Evolutionary conservation across 2,888 invertebrate species (phyloP), one percentile per base, ranked within the genome.

Genomic region (Eudasyphora cyanicolor): DNA sequence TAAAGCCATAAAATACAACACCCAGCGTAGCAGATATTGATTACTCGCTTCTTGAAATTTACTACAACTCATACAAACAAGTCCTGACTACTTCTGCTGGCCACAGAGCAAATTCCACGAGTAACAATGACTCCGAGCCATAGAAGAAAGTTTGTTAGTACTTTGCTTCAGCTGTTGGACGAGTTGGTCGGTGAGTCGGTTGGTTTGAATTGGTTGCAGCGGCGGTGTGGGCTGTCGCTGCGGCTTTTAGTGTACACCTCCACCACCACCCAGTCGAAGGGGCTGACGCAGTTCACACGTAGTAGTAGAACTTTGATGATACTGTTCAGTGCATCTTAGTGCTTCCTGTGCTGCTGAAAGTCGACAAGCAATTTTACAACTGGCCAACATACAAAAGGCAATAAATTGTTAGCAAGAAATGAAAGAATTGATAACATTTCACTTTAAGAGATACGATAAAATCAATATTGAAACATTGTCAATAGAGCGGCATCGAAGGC

Each of bases 11-110:
- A 60, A 75, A 38, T 38, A 54, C 67, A 49, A 42, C 21, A 57
- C 21, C 67, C n/a, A 27, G 49, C 27, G n/a, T n/a, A n/a, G 32
- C 19, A 35, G 19, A 70, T 78, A 75, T 70, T 82, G 70, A 82
- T 78, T 78, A 54, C 24, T 21, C 35, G 19, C 10, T 38, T 69
- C 49, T 27, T 1, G 14, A 60, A 69, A 51, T 70, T 70, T 69
- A 35, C 38, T 35, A 1, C 67, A 14, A 42, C 42, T 45, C 3
- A 10, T 60, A 12, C 35, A 8, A 67, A 12, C 42, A 67, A 67
- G 27, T n/a, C n/a, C 24, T 69, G 24, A 67, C 45, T 14, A 27
- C 24, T 42, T n/a, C 12, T 54, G 51, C 54, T 35, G 19, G 51
- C 7, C 51, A 14, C 27, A 24, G 35, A 75, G 19, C 51, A 64